Conservation (phyloP, 2,888 invertebrate species). For the Nomada hirtipes region DNA sequence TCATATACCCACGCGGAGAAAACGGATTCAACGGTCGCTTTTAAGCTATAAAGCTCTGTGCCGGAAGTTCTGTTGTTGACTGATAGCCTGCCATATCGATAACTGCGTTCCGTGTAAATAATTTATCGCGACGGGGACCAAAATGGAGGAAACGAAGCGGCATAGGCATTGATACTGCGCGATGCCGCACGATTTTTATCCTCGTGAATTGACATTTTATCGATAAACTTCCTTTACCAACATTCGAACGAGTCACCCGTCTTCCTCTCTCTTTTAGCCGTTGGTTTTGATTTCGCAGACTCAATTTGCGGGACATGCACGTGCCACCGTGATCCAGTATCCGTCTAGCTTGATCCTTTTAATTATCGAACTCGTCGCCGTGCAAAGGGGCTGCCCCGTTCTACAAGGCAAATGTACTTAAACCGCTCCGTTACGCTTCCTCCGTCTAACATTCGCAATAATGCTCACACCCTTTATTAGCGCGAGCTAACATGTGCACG, state of each 20-base stretch:
- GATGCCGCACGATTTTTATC: slow-evolving; percentile 41
- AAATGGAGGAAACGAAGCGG: slow-evolving; percentile 56
- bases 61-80: slow-evolving; percentile 53
- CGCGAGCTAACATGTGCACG: slow-evolving; percentile 20
- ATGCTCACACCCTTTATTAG: slow-evolving; percentile 44
- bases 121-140: slow-evolving; percentile 53
- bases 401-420: slow-evolving; percentile 39
- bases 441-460: slow-evolving; percentile 21
- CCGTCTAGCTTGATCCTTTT: slow-evolving; percentile 50
- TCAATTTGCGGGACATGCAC: slow-evolving; percentile 14
- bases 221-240: slow-evolving; percentile 47
- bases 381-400: slow-evolving; percentile 1
- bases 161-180: slow-evolving; percentile 31
- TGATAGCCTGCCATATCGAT: slow-evolving; percentile 55
- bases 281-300: slow-evolving; percentile 22
- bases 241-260: slow-evolving; percentile 4
- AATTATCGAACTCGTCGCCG: slow-evolving; percentile 46
- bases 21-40: slow-evolving; percentile 26
- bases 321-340: not conserved
- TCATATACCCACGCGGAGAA: slow-evolving; percentile 17
- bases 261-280: not conserved
- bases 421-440: slow-evolving; percentile 30
- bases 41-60: slow-evolving; percentile 33
- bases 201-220: slow-evolving; percentile 43
- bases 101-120: slow-evolving; percentile 56